Percentiles rank a stretch among this genome's conserved stretches.
These are phyloP conservation scores for Wiebesia pumilae DNA, from an alignment of 1,140 invertebrate species.

Conservation along the genomic window DNA sequence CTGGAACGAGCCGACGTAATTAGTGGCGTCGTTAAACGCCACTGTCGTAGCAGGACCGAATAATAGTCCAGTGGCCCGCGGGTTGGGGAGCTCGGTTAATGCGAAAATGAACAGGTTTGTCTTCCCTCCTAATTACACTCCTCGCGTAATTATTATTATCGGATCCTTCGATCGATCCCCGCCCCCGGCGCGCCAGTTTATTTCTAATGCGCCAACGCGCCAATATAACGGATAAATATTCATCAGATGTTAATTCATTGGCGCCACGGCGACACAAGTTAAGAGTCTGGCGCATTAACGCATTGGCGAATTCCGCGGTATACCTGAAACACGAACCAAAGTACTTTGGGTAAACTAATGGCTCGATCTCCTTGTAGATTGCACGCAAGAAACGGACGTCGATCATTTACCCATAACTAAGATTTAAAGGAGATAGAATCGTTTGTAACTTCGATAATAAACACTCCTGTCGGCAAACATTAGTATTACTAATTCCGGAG, in stretches of 20 bases:
- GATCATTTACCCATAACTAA: background rate
- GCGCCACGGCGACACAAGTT: background rate
- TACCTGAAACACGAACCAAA: background rate
- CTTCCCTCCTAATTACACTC: slow-evolving; percentile 52
- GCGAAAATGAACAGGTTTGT: slow-evolving; percentile 56
- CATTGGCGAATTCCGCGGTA: background rate
- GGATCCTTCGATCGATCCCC: background rate
- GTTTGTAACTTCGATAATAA: background rate
- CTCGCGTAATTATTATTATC: slow-evolving; percentile 41
- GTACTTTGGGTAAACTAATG: background rate
- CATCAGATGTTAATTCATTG: slow-evolving; percentile 32
- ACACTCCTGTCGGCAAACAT: background rate
- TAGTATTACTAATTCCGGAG: too few species aligned
- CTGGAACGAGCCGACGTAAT: slow-evolving; percentile 1
- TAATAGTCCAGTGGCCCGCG: background rate
- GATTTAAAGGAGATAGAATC: background rate
- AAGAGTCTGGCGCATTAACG: background rate
- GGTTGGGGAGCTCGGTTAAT: slow-evolving; percentile 24
- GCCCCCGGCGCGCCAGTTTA: background rate
- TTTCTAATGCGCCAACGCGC: background rate
- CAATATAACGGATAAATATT: slow-evolving; percentile 29
- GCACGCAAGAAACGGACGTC: background rate
- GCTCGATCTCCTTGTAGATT: background rate
- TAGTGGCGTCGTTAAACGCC: slow-evolving; percentile 38
- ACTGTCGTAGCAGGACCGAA: slow-evolving; percentile 31